Percentiles rank a stretch among this genome's conserved stretches.
phyloP scores from a whole-genome alignment of 2,113 vertebrate genomes.

The Phylloscopus trochilus region DNA sequence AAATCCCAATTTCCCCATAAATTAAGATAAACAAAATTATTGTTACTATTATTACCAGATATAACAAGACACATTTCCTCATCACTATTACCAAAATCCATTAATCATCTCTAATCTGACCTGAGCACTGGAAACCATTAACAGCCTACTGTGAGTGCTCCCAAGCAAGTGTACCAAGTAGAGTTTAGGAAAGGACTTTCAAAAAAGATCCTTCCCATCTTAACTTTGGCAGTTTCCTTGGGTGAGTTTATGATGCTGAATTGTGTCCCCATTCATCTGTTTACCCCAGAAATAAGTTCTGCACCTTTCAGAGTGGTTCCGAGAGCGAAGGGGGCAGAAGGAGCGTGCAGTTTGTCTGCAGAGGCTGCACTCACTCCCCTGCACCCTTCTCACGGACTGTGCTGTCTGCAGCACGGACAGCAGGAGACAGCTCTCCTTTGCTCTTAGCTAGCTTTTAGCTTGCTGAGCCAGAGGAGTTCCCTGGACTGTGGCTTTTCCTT shows the following conservation, averaged over 20 bases:
- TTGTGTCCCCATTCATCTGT: background rate
- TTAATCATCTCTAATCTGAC: background rate
- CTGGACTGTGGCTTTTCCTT: background rate
- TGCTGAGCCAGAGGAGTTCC: background rate
- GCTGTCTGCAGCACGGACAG: background rate
- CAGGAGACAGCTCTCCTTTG: background rate
- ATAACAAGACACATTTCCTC: slow-evolving; percentile 32
- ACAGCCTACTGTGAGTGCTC: background rate
- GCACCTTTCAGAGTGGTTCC: too few relatives aligned
- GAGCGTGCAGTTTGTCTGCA: background rate
- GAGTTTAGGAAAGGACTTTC: background rate
- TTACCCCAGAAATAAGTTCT: background rate
- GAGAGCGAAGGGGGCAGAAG: accelerated
- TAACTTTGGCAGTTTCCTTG: background rate
- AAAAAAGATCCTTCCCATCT: background rate
- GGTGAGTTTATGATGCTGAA: background rate
- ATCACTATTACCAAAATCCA: slow-evolving; percentile 25
- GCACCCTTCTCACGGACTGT: accelerated
- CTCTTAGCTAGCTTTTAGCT: too few relatives aligned
- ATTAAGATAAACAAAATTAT: slow-evolving; percentile 18
- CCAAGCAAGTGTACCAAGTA: background rate
- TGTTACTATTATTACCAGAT: background rate
- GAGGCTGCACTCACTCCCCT: background rate
- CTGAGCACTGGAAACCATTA: slow-evolving; percentile 13
- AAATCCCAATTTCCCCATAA: background rate